Base-by-base conservation (phyloP, 1,140 invertebrate species). In the Drosophila suzukii region DNA sequence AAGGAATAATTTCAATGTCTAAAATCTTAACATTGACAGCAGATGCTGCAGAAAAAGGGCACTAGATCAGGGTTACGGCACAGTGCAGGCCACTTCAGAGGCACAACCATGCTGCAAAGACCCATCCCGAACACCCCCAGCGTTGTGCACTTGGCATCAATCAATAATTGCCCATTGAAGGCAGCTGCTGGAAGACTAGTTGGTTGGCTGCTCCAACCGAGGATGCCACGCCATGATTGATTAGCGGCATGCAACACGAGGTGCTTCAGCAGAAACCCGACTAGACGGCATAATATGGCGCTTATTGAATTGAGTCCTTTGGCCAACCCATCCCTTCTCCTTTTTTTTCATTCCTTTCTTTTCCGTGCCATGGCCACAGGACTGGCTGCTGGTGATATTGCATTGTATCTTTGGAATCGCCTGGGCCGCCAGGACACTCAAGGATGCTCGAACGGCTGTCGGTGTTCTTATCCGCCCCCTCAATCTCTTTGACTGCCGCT, bases 101-200 rank as follows among this genome's bases (percentile, higher is more conserved):
- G 12, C 38, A 39, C 13, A 34, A n/a, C 36, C 43, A 32, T 24
- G 10, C 6, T 51, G 20, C 44, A 24, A 10, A 20, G 13, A 41
- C 3, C 15, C 8, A 47, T 24, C 27, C 10, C 32, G 5, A 46
- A 0, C 38, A 32, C 34, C 46, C 41, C 44, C 51, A 56, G 61
- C 67, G 65, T 62, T 89, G 67, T 83, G 73, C 84, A 72, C 84
- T 89, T 89, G 84, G 73, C 73, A 81, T 89, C 84, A 89, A 89
- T 89, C 85, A 89, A 89, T 89, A 89, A 89, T 89, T 89, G 84
- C 84, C 81, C 84, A 89, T 89, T 89, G 84, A 89, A 74, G 54
- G 80, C 84, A 84, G 84, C 81, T 75, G 80, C 68, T 90, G 77
- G 76, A 88, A 88, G 67, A 83, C 72, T 72, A 74, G 44, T 46